Evolutionary conservation across 2,888 invertebrate species (phyloP).

Genomic region (Drosophila eohydei): DNA sequence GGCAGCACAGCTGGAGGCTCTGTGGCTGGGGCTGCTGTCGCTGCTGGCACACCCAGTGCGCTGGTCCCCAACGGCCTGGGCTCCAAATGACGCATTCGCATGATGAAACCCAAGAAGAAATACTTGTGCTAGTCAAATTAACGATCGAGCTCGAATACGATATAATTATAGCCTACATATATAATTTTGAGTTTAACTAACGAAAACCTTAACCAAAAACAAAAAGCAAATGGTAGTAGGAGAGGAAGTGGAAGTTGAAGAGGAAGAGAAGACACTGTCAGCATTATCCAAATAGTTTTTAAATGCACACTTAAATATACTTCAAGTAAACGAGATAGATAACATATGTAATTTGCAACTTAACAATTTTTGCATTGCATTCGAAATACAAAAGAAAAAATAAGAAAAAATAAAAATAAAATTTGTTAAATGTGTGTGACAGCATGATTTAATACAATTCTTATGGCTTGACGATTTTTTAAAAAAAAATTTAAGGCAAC

Average conservation of each 20-base stretch:
- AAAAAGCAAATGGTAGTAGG: not conserved
- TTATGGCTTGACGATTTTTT: not conserved
- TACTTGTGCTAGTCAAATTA: constrained; percentile 86
- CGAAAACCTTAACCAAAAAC: constrained; percentile 57
- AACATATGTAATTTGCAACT: constrained; percentile 29
- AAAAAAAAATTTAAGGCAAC: not conserved
- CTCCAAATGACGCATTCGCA: constrained; percentile 85
- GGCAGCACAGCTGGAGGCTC: constrained; percentile 9
- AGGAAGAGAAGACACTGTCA: constrained; percentile 22
- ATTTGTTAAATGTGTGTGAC: constrained; percentile 16
- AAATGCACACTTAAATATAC: constrained; percentile 57
- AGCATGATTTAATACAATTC: not conserved
- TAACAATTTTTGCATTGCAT: constrained; percentile 36
- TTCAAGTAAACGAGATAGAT: constrained; percentile 51
- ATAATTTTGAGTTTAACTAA: constrained; percentile 53
- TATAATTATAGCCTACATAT: constrained; percentile 21
- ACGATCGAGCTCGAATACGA: constrained; percentile 19
- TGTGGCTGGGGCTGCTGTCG: constrained; percentile 30
- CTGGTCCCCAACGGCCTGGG: constrained; percentile 83
- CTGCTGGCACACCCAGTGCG: constrained; percentile 68
- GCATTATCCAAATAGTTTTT: constrained; percentile 65
- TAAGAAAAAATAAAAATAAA: not conserved
- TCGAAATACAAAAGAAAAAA: constrained; percentile 4
- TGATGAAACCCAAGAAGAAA: constrained; percentile 85
- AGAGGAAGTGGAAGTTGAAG: not conserved